Evolutionary conservation across 2,113 vertebrate genomes (phyloP).

Genomic region (Nibea albiflora): DNA sequence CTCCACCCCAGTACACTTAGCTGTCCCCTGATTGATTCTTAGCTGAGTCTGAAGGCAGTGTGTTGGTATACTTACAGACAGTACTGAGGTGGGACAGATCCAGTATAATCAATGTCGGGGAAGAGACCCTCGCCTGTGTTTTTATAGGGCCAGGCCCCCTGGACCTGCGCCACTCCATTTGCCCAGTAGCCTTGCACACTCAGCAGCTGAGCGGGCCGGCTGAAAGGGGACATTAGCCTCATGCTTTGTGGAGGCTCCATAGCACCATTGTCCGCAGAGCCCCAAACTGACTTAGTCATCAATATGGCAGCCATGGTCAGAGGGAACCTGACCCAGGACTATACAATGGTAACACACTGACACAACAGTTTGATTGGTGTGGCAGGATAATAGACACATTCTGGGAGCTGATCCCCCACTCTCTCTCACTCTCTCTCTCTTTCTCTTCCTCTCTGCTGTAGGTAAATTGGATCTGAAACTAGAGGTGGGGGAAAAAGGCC

Average conservation of each 20-base stretch:
- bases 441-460: slow-evolving; percentile 37
- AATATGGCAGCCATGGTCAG: slow-evolving; percentile 71
- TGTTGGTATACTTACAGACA: slow-evolving; percentile 83
- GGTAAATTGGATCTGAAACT: slow-evolving; percentile 46
- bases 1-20: slow-evolving; percentile 54
- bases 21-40: slow-evolving; percentile 22
- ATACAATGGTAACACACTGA: slow-evolving; percentile 83
- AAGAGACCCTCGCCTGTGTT: slow-evolving; percentile 67
- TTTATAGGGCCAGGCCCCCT: slow-evolving; percentile 83
- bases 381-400: slow-evolving; percentile 81
- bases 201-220: slow-evolving; percentile 80
- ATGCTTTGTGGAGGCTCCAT: slow-evolving; percentile 79
- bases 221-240: slow-evolving; percentile 82
- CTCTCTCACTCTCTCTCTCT: slow-evolving; percentile 44
- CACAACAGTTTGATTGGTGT: slow-evolving; percentile 83
- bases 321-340: slow-evolving; percentile 62
- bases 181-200: slow-evolving; percentile 83
- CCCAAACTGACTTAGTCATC: slow-evolving; percentile 84
- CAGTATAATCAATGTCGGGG: slow-evolving; percentile 81
- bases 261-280: slow-evolving; percentile 78
- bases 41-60: slow-evolving; percentile 57
- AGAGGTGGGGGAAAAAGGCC: slow-evolving; percentile 37
- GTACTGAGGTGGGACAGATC: slow-evolving; percentile 84
- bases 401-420: slow-evolving; percentile 78
- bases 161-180: slow-evolving; percentile 65